Evolutionary conservation across 2,113 vertebrate genomes (phyloP), one percentile per base, ranked within the genome.

Genomic region (Epinephelus moara): DNA sequence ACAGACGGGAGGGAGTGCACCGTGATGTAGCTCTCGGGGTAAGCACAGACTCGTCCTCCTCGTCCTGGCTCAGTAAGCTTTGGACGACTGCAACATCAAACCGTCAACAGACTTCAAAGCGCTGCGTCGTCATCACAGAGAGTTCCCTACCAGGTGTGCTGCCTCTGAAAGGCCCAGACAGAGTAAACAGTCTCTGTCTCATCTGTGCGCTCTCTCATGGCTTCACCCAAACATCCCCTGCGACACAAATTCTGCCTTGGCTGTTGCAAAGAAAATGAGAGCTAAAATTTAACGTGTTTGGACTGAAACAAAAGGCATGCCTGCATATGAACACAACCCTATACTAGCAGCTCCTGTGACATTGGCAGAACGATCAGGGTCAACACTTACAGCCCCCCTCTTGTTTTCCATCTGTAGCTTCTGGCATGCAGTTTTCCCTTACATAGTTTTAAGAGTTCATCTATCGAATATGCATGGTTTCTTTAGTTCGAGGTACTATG

Each of bases 51-150:
- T 45, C 45, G 4, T 33, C 4, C 6, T 23, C 61, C 6, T 23
- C 57, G 71, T 53, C 45, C 71, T 56, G 79, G 61, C 68, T 85
- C 73, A 12, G 63, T 15, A 0, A 69, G 86, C 78, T 61, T 70
- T 45, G 50, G 79, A 55, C 27, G 1, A 19, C 42, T 14, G 56
- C 50, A 37, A 81, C 77, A 89, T 90, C 80, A 84, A 90, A 91
- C 85, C 78, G 0, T 21, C 19, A 45, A 37, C 15, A 4, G 45
- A 60, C 81, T 91, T 89, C 88, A 90, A 90, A 89, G 78, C 64
- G 57, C 30, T 18, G n/a, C 76, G 82, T 60, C 80, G 56, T 90
- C 91, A 88, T 88, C 81, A 78, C 59, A 89, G 84, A 88, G 83
- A 84, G 66, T 89, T 81, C 87, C 78, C 73, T 23, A 27, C 37